These are phyloP conservation scores for Gallinago paraguaiae DNA, from an alignment of 2,113 vertebrate species.

Conservation along the genomic window DNA sequence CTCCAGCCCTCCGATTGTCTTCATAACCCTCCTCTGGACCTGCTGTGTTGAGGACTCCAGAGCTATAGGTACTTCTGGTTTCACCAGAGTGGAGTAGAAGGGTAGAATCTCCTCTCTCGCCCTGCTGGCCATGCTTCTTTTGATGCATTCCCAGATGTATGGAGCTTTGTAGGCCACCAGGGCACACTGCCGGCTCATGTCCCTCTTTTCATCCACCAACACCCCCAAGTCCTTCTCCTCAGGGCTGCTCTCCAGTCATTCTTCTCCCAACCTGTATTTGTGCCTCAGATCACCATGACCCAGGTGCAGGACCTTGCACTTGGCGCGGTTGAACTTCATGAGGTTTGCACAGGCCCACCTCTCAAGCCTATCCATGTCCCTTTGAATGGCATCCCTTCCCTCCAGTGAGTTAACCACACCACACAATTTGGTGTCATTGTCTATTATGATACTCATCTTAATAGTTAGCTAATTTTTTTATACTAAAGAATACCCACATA, in stretches of 20 bases:
- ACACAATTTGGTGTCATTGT: background rate
- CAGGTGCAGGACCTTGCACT: background rate
- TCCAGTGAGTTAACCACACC: background rate
- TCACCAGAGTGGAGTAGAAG: background rate
- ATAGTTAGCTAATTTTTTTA: background rate
- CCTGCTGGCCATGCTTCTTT: background rate
- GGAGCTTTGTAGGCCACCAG: background rate
- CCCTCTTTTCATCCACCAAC: background rate
- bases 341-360: background rate
- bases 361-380: background rate
- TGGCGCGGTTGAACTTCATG: background rate
- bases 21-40: background rate
- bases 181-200: background rate
- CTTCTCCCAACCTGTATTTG: background rate
- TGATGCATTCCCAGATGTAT: background rate
- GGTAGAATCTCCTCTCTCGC: background rate
- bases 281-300: background rate
- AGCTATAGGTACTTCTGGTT: background rate
- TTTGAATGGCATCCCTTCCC: background rate
- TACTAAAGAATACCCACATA: background rate
- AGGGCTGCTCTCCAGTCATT: background rate
- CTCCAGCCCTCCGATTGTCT: background rate
- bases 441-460: background rate
- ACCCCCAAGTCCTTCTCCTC: background rate
- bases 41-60: background rate